Percentiles rank a stretch among this genome's conserved stretches.
These are phyloP conservation scores for Beroe forskalii DNA, from an alignment of 37 sponge, comb jelly and placozoan genomes.

Conservation along the genomic window DNA sequence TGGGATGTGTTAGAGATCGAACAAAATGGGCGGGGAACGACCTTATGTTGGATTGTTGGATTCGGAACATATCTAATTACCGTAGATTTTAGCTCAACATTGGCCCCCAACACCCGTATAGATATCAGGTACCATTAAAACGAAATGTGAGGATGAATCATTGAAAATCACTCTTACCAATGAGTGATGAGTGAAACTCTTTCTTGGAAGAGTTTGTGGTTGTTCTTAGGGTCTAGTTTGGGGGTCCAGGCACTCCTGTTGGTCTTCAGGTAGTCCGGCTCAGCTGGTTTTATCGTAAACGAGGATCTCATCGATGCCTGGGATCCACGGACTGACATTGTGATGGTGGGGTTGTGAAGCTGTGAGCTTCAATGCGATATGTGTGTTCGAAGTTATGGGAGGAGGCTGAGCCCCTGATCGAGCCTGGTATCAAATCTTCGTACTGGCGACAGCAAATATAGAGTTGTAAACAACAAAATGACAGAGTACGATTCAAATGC, in stretches of 20 bases:
- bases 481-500: neutral
- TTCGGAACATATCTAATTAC: too few relatives aligned
- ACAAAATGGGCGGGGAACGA: neutral
- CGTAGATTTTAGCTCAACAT: too few relatives aligned
- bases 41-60: too few relatives aligned
- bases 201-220: constrained; percentile 40
- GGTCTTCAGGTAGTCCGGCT: constrained; percentile 33
- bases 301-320: constrained; percentile 10
- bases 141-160: too few relatives aligned
- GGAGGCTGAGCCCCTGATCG: too few relatives aligned
- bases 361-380: too few relatives aligned
- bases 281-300: neutral
- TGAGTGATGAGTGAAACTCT: constrained; percentile 61
- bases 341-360: neutral
- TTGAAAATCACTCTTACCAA: constrained; percentile 48
- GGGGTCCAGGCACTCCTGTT: constrained; percentile 66
- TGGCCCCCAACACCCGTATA: too few relatives aligned
- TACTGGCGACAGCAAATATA: too few relatives aligned
- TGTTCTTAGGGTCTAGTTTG: constrained; percentile 29
- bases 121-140: too few relatives aligned
- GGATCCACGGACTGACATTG: constrained; percentile 28
- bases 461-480: neutral
- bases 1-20: too few relatives aligned
- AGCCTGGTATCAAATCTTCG: too few relatives aligned
- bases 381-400: too few relatives aligned